Evolutionary conservation across 2,797 vertebrate genomes (phyloP), one percentile per base, ranked within the genome.

Genomic region (Lepilemur ruficaudatus): DNA sequence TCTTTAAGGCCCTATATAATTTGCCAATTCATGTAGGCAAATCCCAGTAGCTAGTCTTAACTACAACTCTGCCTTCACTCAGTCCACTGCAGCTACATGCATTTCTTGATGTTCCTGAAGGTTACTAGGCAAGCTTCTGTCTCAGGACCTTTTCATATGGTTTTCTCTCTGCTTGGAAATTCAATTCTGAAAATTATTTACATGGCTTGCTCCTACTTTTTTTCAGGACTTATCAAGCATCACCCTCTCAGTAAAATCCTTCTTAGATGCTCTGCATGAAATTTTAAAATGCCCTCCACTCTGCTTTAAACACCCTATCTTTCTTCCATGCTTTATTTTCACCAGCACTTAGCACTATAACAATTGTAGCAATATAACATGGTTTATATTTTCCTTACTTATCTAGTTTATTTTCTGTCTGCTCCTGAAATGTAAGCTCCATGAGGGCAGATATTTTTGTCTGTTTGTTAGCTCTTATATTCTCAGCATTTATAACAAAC

Each of bases 401-500:
- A 17, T n/a, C 0, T 25, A 32, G 55, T 61, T 76, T 86, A 38
- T 78, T 82, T 92, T 89, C 65, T 92, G 15, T 38, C 25, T 46
- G 17, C 3, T 13, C 17, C 2, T 48, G 15, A 85, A 94, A 43
- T 38, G 23, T 25, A 73, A 76, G 4, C 8, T 52, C 35, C 6
- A 14, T 2, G 15, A 48, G 22, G 70, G 43, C 14, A 83, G 25
- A 79, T 32, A 10, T 52, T 50, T 94, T 91, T 86, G 35, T 84
- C 65, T 94, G 28, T 55, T 91, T 91, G 1, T 57, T 75, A 87
- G 72, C 46, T 89, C 14, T 88, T 82, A 61, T 22, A 55, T 35
- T 78, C 23, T 25, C 50, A 81, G n/a, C 32, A 73, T 91, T 92
- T 91, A 38, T 67, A 96, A 72, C 23, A 72, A 23, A 80, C 6